These are phyloP conservation scores for Arctia plantaginis DNA, from an alignment of 2,888 invertebrate species.

Conservation along the genomic window DNA sequence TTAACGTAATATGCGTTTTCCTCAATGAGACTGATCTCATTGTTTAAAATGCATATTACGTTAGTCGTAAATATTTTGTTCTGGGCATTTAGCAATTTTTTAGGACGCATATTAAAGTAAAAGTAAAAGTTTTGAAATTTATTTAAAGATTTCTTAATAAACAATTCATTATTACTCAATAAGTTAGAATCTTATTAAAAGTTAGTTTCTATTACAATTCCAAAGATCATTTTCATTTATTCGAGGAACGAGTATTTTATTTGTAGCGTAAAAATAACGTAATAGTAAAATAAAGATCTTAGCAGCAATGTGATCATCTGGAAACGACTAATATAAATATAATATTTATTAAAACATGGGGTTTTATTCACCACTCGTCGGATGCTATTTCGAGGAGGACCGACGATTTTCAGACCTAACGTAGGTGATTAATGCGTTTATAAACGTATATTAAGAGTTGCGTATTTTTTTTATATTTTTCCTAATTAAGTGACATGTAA, in stretches of 20 bases:
- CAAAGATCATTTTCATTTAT: background rate
- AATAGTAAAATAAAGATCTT: background rate
- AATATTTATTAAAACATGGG: too few relatives aligned
- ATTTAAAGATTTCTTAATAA: background rate
- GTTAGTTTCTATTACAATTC: conserved; percentile 1
- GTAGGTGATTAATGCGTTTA: too few relatives aligned
- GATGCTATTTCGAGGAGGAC: background rate
- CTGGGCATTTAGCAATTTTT: too few relatives aligned
- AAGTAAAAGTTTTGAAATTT: too few relatives aligned
- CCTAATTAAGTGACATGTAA: conserved; percentile 1
- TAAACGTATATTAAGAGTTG: too few relatives aligned
- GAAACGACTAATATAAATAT: too few relatives aligned
- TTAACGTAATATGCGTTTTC: background rate
- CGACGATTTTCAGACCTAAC: too few relatives aligned
- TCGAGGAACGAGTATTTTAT: background rate
- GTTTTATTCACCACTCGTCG: too few relatives aligned
- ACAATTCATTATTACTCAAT: background rate
- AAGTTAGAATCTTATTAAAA: background rate
- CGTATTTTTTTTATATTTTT: too few relatives aligned
- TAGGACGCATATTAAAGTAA: too few relatives aligned
- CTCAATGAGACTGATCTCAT: background rate
- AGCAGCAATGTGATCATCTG: too few relatives aligned
- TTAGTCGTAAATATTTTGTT: too few relatives aligned
- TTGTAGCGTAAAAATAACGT: background rate
- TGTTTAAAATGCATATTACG: background rate